Percentiles rank a stretch among this genome's conserved stretches.
These are phyloP conservation scores for Trachythela sp. DNA, from an alignment of 64 coral and sea anemone genomes.

Conservation along the genomic window DNA sequence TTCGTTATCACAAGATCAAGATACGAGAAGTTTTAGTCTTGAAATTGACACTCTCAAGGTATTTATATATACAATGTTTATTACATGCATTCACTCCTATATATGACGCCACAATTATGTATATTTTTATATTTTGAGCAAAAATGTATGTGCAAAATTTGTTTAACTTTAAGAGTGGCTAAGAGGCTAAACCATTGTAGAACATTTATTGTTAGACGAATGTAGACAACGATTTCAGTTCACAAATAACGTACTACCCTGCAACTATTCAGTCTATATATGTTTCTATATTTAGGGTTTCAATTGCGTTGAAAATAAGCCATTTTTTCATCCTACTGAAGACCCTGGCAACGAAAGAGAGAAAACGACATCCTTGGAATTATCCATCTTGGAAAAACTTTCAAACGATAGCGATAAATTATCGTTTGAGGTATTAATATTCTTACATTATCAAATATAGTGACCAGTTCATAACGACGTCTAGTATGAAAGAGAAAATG, in stretches of 20 bases:
- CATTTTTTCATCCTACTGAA: slow-evolving; percentile 8
- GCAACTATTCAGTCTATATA: not conserved
- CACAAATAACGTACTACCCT: too few species aligned
- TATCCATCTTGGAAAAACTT: not conserved
- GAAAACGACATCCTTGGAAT: not conserved
- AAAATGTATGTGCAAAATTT: too few species aligned
- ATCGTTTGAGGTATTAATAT: not conserved
- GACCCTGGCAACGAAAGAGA: not conserved
- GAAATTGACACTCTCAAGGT: not conserved
- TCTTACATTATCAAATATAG: too few species aligned
- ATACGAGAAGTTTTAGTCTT: not conserved
- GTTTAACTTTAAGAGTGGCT: too few species aligned
- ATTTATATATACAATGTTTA: not conserved
- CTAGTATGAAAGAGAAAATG: too few species aligned
- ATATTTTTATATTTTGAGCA: not conserved
- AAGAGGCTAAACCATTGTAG: too few species aligned
- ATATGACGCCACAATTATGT: not conserved
- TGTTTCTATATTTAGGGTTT: not conserved
- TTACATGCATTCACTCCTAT: too few species aligned
- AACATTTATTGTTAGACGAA: too few species aligned
- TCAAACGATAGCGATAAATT: not conserved
- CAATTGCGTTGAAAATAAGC: not conserved
- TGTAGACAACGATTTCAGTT: too few species aligned
- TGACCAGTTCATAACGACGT: too few species aligned
- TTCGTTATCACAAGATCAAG: not conserved